A percentile compares a stretch with the other conserved stretches of the same genome.
Conservation (phyloP, 2,888 invertebrate species). For the Creontiades dilutus region DNA sequence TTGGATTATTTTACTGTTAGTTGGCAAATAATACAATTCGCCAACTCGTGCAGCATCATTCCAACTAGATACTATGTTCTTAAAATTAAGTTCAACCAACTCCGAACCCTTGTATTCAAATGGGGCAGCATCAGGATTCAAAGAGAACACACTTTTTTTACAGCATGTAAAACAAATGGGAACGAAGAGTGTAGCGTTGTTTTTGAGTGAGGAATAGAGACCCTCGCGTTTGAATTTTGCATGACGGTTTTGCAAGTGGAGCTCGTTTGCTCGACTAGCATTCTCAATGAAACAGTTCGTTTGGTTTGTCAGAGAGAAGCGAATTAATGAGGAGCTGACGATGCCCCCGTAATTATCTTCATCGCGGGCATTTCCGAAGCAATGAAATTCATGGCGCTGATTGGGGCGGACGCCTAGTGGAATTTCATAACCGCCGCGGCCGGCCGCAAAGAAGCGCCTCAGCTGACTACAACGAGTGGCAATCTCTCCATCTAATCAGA, state of each 20-base stretch:
- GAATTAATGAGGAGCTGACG: constrained; percentile 2
- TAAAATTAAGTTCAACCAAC: no score
- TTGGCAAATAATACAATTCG: no score
- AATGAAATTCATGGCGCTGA: constrained; percentile 7
- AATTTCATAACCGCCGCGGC: neutral
- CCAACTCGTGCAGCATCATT: no score
- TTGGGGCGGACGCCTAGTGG: neutral
- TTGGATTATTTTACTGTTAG: no score
- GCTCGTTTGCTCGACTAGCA: constrained; percentile 34
- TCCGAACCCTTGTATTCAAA: no score
- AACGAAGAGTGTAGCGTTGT: no score
- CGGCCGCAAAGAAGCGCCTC: neutral
- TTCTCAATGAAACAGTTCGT: constrained; percentile 17
- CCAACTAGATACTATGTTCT: no score
- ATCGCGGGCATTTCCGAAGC: neutral
- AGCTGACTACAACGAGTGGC: neutral
- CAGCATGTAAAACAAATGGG: no score
- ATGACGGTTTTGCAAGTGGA: constrained; percentile 26
- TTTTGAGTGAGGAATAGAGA: no score
- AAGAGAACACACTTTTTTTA: no score
- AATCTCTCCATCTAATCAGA: no score
- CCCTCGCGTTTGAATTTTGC: constrained; percentile 14
- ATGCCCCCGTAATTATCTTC: neutral
- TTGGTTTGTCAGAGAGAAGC: constrained; percentile 3
- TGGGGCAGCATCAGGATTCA: no score